Percentiles rank a stretch among this genome's conserved stretches.
Evolutionary conservation across 2,113 vertebrate species (phyloP).

Genomic region (Struthio camelus): DNA sequence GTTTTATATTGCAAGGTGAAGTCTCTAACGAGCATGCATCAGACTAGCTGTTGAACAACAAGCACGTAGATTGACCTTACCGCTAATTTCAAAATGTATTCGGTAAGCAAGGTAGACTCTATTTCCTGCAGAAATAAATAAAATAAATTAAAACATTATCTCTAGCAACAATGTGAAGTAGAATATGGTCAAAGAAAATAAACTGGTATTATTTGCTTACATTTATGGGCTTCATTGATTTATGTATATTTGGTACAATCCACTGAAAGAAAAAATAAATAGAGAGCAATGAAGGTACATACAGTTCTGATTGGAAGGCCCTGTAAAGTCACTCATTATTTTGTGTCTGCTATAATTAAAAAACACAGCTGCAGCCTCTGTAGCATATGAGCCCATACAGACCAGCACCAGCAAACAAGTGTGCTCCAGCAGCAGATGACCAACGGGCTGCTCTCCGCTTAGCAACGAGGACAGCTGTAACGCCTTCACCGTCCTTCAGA

Average conservation of each 20-base stretch:
- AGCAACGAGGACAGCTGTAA: neutral
- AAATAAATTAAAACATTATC: neutral
- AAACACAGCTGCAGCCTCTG: neutral
- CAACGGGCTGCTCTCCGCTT: neutral
- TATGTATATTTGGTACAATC: neutral
- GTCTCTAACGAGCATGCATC: neutral
- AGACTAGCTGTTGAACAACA: neutral
- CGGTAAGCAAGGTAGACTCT: constrained; percentile 43
- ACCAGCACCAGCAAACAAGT: neutral
- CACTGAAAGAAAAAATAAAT: neutral
- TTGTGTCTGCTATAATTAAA: neutral
- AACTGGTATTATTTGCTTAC: neutral
- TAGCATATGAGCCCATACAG: neutral
- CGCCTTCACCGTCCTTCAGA: neutral
- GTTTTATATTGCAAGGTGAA: neutral
- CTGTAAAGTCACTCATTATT: neutral
- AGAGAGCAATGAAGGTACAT: neutral
- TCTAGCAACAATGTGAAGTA: neutral
- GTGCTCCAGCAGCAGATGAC: neutral
- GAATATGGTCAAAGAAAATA: neutral
- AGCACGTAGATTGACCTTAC: neutral
- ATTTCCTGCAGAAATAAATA: constrained; percentile 33
- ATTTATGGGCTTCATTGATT: neutral
- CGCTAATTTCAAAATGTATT: constrained; percentile 49
- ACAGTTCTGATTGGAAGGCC: neutral